Percentiles rank a stretch among this genome's conserved stretches.
These are phyloP conservation scores for Axis porcinus DNA, from an alignment of 2,113 vertebrate genomes.

Conservation along the genomic window DNA sequence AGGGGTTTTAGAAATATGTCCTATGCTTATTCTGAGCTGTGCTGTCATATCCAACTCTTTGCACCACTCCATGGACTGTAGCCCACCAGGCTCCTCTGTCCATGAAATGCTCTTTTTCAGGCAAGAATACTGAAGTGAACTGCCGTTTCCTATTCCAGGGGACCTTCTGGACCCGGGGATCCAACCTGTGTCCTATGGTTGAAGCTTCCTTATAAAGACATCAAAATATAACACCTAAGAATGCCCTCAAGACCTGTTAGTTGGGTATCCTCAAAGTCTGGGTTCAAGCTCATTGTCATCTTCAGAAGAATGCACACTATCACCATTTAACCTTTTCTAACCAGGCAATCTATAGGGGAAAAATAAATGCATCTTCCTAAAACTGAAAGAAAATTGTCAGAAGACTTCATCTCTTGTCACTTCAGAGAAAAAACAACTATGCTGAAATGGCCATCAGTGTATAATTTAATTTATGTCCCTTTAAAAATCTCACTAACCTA, in stretches of 20 bases:
- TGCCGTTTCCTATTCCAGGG: background rate
- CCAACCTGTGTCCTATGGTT: background rate
- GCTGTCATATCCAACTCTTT: background rate
- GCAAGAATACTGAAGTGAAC: background rate
- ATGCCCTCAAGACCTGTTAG: background rate
- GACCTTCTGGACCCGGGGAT: background rate
- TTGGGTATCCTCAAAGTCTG: slow-evolving; percentile 15
- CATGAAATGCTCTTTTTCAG: background rate
- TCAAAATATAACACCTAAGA: background rate
- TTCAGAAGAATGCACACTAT: background rate
- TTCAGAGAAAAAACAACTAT: slow-evolving; percentile 37
- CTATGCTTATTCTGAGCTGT: background rate
- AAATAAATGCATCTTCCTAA: slow-evolving; percentile 19
- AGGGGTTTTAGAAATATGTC: background rate
- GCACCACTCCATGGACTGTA: background rate
- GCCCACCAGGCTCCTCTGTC: background rate
- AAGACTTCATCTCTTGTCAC: slow-evolving; percentile 35
- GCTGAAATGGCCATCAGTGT: background rate
- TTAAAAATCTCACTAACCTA: slow-evolving; percentile 46
- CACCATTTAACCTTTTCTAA: background rate
- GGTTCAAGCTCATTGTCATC: background rate
- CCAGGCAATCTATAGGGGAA: background rate
- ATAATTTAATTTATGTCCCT: slow-evolving; percentile 22
- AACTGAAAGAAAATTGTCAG: background rate
- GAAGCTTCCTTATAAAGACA: slow-evolving; percentile 28